A percentile compares a stretch with the other conserved stretches of the same genome.
Conservation (phyloP, 2,113 vertebrate species). For the Siphamia tubifer region DNA sequence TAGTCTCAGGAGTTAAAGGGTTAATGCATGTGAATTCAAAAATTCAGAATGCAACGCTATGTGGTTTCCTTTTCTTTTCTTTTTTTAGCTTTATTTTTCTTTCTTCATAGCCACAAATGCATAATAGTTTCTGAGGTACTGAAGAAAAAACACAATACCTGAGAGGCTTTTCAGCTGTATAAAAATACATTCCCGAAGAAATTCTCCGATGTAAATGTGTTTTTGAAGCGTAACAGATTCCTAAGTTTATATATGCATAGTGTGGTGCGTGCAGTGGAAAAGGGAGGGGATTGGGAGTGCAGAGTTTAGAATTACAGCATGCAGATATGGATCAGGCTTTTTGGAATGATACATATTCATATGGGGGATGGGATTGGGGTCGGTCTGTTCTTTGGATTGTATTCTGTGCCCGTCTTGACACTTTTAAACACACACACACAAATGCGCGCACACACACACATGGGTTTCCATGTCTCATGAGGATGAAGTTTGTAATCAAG, state of each 20-base stretch:
- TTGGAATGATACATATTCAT: slow-evolving; percentile 73
- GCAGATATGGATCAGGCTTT: slow-evolving; percentile 73
- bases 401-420: slow-evolving; percentile 38
- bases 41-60: not conserved
- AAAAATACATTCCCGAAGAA: slow-evolving; percentile 23
- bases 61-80: too few relatives aligned
- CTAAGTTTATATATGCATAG: slow-evolving; percentile 54
- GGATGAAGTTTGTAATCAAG: too few relatives aligned
- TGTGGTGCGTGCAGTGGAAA: slow-evolving; percentile 33
- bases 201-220: slow-evolving; percentile 41
- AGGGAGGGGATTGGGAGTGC: not conserved
- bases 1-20: too few relatives aligned
- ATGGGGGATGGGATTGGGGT: slow-evolving; percentile 69
- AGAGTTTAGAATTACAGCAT: slow-evolving; percentile 55
- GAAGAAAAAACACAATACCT: not conserved
- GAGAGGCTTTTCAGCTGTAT: slow-evolving; percentile 2
- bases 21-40: slow-evolving; percentile 6
- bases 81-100: not conserved
- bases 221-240: slow-evolving; percentile 50
- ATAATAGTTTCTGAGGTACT: not conserved
- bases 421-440: slow-evolving; percentile 20
- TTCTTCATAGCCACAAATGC: slow-evolving; percentile 1
- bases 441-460: not conserved
- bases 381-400: slow-evolving; percentile 67
- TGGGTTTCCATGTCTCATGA: too few relatives aligned